phyloP scores from a whole-genome alignment of 2,797 vertebrate genomes.

The Pseudomugil tenellus region DNA sequence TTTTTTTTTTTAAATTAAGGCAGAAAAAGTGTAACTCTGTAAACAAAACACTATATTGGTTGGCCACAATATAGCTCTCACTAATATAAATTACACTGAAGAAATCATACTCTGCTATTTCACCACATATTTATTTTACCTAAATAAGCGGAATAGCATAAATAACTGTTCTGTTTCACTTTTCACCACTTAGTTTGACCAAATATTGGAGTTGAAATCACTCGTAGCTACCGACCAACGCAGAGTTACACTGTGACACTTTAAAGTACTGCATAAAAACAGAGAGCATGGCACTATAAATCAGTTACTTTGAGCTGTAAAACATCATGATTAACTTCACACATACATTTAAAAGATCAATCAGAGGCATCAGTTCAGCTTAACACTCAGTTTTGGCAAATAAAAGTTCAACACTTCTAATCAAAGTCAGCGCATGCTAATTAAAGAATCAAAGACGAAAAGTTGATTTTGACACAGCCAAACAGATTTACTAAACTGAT shows the following conservation, averaged over 20 bases:
- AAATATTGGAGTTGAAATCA: neutral
- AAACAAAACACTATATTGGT: constrained; percentile 41
- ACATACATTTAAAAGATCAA: constrained; percentile 13
- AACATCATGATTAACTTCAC: constrained; percentile 16
- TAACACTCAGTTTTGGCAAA: constrained; percentile 1
- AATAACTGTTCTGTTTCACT: neutral
- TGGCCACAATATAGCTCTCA: constrained; percentile 32
- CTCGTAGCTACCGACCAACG: neutral
- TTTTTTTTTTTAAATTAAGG: constrained; percentile 57
- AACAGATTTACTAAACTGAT: constrained; percentile 11
- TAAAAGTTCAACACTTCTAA: neutral
- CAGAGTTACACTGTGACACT: constrained; percentile 15
- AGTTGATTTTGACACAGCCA: neutral
- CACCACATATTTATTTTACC: constrained; percentile 13
- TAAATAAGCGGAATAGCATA: constrained; percentile 1
- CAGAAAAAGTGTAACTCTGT: constrained; percentile 61
- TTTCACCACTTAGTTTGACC: constrained; percentile 2
- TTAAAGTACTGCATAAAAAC: constrained; percentile 20
- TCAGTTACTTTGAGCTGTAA: constrained; percentile 5
- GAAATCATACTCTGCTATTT: constrained; percentile 16
- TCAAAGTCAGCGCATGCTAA: neutral
- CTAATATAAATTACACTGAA: constrained; percentile 31
- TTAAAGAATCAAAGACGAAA: neutral
- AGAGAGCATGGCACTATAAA: constrained; percentile 40
- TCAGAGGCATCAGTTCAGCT: constrained; percentile 1